A percentile compares a stretch with the other conserved stretches of the same genome.
Evolutionary conservation across 30 jellyfish, hydroid and myxozoan species (phyloP).

Genomic region (Pseudorhiza aurosa): DNA sequence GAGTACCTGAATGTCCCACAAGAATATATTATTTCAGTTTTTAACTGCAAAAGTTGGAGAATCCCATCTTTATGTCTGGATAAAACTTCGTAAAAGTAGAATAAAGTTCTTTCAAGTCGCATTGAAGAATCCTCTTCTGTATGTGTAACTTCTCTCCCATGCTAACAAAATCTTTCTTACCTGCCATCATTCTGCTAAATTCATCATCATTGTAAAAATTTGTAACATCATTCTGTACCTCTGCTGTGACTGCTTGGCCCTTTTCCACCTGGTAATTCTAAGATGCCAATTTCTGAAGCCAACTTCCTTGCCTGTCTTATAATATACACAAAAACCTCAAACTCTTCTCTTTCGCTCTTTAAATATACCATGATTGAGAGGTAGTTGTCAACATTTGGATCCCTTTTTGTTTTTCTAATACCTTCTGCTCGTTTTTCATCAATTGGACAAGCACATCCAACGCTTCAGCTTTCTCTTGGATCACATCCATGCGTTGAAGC

Average conservation of each 20-base stretch:
- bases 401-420: slow-evolving; percentile 27
- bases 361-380: slow-evolving; percentile 63
- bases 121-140: slow-evolving; percentile 57
- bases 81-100: slow-evolving; percentile 31
- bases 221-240: slow-evolving; percentile 1
- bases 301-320: slow-evolving; percentile 35
- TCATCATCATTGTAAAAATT: slow-evolving; percentile 51
- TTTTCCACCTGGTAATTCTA: slow-evolving; percentile 24
- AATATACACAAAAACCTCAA: slow-evolving; percentile 43
- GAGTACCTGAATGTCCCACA: slow-evolving; percentile 82
- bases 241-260: slow-evolving; percentile 5
- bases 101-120: slow-evolving; percentile 47
- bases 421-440: slow-evolving; percentile 34
- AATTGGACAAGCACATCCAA: slow-evolving; percentile 22
- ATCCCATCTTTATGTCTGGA: slow-evolving; percentile 51
- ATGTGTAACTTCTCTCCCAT: slow-evolving; percentile 27
- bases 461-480: slow-evolving; percentile 35
- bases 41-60: slow-evolving; percentile 71
- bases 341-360: slow-evolving; percentile 9
- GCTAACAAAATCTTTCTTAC: slow-evolving; percentile 66
- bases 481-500: background rate
- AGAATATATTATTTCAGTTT: slow-evolving; percentile 77
- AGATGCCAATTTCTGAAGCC: slow-evolving; percentile 30
- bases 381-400: slow-evolving; percentile 58
- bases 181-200: slow-evolving; percentile 63